Base-by-base conservation (phyloP, 2,888 invertebrate genomes). In the Lucinisca nassula region DNA sequence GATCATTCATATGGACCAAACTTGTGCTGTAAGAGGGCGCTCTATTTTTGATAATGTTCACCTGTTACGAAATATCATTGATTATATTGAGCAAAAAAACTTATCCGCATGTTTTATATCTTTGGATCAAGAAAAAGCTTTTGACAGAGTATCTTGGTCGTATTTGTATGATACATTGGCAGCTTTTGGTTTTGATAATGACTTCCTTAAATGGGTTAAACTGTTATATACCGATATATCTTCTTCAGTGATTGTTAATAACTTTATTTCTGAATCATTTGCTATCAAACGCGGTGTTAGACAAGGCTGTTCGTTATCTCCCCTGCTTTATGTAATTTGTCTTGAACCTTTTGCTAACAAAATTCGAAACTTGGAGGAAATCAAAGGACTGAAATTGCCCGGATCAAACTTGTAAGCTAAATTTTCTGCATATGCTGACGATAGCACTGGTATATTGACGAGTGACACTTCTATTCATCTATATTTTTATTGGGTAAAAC, bases 61-160 rank as follows among this genome's bases (percentile, higher is more conserved):
- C 87, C 58, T n/a, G n/a, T n/a, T n/a, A n/a, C n/a, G n/a, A n/a
- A n/a, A n/a, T n/a, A n/a, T n/a, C n/a, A n/a, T n/a, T n/a, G n/a
- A n/a, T n/a, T n/a, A n/a, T n/a, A n/a, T n/a, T n/a, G n/a, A n/a
- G n/a, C n/a, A n/a, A 91, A 87, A 91, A 73, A 35, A 91, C 17
- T 37, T 88, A 24, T 24, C 74, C 40, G 81, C 87, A 37, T 81
- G 81, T 55, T 90, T 92, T 76, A 88, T 92, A 40, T 75, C 58
- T 82, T 49, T 92, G 35, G 92, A 93, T 67, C 93, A 92, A 79
- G 90, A 89, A 67, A 93, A 92, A 55, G 92, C 91, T 0, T 92
- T 92, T 55, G 91, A 92, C 70, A 77, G 92, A 55, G 92, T 92
- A 14, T 85, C 80, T 40, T 88, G 90, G 75, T 76, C 82, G 24